Evolutionary conservation across 2,888 invertebrate species (phyloP), one percentile per base, ranked within the genome.

Genomic region (Volucella zonaria): DNA sequence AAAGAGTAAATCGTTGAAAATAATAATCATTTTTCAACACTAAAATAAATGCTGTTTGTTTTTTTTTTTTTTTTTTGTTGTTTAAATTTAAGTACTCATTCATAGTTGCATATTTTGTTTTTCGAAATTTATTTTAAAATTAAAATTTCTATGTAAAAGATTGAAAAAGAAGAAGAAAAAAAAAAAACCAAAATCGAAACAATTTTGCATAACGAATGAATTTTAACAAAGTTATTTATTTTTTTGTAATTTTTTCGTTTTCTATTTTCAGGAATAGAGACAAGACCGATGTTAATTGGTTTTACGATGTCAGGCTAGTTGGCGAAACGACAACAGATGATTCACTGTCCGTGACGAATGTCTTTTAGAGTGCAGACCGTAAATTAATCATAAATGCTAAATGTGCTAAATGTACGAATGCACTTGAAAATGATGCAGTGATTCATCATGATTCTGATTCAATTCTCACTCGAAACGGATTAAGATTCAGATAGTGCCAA

Each of bases 131-230:
- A 54, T 18, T 31, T 8, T 14, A 14, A n/a, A 49, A 42, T 61
- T 67, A 64, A 52, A 43, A 75, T 71, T 67, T 15, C 61, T 78
- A 79, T 78, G 86, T 87, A 87, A 87, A 87, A 86, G 87, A 86
- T 87, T 87, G 87, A 85, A 87, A 81, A 68, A 74, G 18, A 23
- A 23, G 18, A 23, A 51, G 62, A 77, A 43, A 68, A 54, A 59
- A 85, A 51, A 51, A 70, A 76, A 75, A 73, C 77, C 70, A 75
- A 82, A 85, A 87, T 87, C 82, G 79, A 85, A 86, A 87, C 86
- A 83, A 83, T 77, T 87, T 83, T 82, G 71, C 74, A 62, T 54
- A 82, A 81, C 70, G 76, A 79, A 64, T 66, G 67, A 78, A 77
- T 75, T 71, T 68, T 73, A 49, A 43, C 15, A 71, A 62, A 71